A percentile compares a stretch with the other conserved stretches of the same genome.
Conservation (phyloP, 2,797 vertebrate genomes). For the Sardinella longiceps region DNA sequence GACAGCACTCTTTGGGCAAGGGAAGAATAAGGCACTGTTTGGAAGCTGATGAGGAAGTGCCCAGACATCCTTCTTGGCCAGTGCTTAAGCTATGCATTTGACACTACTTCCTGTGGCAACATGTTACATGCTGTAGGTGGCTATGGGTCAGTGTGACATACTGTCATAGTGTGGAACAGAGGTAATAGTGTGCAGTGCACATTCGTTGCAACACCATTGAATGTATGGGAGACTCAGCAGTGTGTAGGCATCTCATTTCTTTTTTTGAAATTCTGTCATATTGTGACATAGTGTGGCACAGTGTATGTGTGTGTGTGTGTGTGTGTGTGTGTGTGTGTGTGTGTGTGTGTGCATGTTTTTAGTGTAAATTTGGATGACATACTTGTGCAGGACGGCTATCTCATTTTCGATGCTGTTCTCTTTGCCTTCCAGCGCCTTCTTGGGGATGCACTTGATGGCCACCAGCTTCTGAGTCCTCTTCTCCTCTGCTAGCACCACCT, state of each 20-base stretch:
- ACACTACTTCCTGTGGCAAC: neutral
- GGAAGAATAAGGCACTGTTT: neutral
- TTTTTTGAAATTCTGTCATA: too few relatives aligned
- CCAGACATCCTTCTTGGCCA: neutral
- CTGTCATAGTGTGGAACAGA: too few relatives aligned
- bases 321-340: too few relatives aligned
- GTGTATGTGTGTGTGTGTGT: too few relatives aligned
- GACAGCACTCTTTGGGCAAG: constrained; percentile 17
- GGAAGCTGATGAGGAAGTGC: neutral
- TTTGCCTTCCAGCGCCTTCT: constrained; percentile 94
- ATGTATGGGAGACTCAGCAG: too few relatives aligned
- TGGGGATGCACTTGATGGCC: constrained; percentile 96
- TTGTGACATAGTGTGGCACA: too few relatives aligned
- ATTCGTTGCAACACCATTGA: too few relatives aligned
- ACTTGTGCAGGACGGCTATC: constrained; percentile 96
- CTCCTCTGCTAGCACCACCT: constrained; percentile 95
- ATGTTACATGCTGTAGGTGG: neutral
- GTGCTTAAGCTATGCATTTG: neutral
- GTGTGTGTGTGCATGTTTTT: neutral
- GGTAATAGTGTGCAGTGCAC: too few relatives aligned
- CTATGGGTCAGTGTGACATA: too few relatives aligned
- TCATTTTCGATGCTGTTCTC: constrained; percentile 98
- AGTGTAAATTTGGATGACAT: constrained; percentile 60
- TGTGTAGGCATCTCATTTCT: too few relatives aligned
- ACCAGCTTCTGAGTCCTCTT: constrained; percentile 89